Evolutionary conservation across 2,888 invertebrate species (phyloP), one percentile per base, ranked within the genome.

Genomic region (Leucophenga montana): DNA sequence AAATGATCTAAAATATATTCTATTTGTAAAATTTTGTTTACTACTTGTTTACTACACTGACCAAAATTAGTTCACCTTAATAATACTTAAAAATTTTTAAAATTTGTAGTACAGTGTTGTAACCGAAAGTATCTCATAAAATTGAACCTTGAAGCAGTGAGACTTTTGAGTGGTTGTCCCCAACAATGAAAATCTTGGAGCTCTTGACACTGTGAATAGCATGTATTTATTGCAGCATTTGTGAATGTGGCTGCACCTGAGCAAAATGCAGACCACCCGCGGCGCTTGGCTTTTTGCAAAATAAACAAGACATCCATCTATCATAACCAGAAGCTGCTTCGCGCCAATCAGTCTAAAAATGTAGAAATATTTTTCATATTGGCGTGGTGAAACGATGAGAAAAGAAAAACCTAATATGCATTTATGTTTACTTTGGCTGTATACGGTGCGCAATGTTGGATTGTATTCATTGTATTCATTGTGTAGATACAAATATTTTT

Each of bases 221-320:
- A 39, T 11, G 39, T 9, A 8, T 16, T 53, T 53, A 53, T 53
- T 53, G 6, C 8, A 53, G 6, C 53, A 53, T 53, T 53, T 6
- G 1, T 14, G 1, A 53, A 65, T 54, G 33, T 11, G 39, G 27
- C 68, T 68, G 73, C 59, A 68, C 69, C 72, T 73, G 72, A 18
- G 39, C 61, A 11, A 39, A 33, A 56, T 69, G 67, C 16, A 20
- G 81, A 78, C 81, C 81, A 82, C 81, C 81, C 81, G 77, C 62
- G 3, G 78, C 13, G 84, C 71, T 70, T 82, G 79, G 83, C 81
- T 81, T 82, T 81, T 82, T 80, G 84, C 84, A 84, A 84, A 80
- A 82, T 83, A 81, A 81, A 81, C 84, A 81, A 73, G 77, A 75
- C 83, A 83, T 83, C 8, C 80, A 82, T 75, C 82, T 78, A 77